Percentiles rank a stretch among this genome's conserved stretches.
These are phyloP conservation scores for Anolis sagrei DNA, from an alignment of 2,113 vertebrate genomes.

Conservation along the genomic window DNA sequence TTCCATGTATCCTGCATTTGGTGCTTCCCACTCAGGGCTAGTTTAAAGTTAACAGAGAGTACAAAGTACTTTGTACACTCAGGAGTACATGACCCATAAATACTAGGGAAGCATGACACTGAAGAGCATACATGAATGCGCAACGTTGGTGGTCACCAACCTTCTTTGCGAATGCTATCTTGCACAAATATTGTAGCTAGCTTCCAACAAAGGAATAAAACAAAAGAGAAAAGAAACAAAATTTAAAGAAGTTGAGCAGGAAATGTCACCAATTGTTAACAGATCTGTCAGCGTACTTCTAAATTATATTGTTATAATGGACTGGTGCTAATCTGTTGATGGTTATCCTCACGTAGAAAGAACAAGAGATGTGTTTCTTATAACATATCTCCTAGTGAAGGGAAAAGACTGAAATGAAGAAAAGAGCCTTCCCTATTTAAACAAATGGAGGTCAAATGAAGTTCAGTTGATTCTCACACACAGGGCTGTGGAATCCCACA, in stretches of 20 bases:
- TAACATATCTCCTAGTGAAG: background rate
- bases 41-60: background rate
- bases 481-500: background rate
- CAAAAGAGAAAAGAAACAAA: background rate
- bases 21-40: background rate
- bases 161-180: background rate
- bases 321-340: background rate
- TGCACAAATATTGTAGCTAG: background rate
- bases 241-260: background rate
- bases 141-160: background rate
- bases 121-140: background rate
- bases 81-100: background rate
- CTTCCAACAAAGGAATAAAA: background rate
- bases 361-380: conserved; percentile 6
- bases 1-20: background rate
- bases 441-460: background rate
- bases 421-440: conserved; percentile 35
- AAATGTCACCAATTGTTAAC: background rate
- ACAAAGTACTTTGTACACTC: background rate
- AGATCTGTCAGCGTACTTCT: background rate
- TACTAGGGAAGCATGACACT: background rate
- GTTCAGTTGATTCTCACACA: conserved; percentile 19
- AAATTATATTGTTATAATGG: background rate
- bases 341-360: background rate
- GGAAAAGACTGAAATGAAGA: conserved; percentile 13